These are phyloP conservation scores for Diplogasteroides magnus DNA, from an alignment of 1,140 invertebrate species.

Conservation along the genomic window DNA sequence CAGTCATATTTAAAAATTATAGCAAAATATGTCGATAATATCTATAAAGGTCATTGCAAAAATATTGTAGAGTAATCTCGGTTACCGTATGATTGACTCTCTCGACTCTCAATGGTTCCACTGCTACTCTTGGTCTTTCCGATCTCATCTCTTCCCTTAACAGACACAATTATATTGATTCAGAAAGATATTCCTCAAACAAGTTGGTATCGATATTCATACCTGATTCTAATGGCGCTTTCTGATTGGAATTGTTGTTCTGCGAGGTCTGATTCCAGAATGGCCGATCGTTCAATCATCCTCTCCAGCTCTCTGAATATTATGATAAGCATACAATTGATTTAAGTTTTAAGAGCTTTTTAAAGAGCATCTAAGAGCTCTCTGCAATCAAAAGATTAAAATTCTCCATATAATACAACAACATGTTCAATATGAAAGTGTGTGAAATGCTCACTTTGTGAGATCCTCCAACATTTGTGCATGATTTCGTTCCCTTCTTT, in stretches of 20 bases:
- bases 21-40: no score
- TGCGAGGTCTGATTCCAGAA: not conserved
- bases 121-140: not conserved
- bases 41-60: no score
- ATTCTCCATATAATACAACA: no score
- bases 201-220: not conserved
- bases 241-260: not conserved
- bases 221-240: not conserved
- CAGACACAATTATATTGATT: not conserved
- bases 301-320: not conserved
- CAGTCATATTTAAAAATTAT: no score
- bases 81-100: not conserved
- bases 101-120: not conserved
- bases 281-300: not conserved
- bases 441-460: not conserved
- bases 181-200: no score
- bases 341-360: no score
- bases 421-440: no score
- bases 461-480: not conserved
- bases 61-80: no score
- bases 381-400: no score
- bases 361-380: no score
- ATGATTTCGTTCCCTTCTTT: not conserved
- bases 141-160: not conserved
- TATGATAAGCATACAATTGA: no score